phyloP scores from a whole-genome alignment of 2,113 vertebrate genomes.

The Mesitornis unicolor region DNA sequence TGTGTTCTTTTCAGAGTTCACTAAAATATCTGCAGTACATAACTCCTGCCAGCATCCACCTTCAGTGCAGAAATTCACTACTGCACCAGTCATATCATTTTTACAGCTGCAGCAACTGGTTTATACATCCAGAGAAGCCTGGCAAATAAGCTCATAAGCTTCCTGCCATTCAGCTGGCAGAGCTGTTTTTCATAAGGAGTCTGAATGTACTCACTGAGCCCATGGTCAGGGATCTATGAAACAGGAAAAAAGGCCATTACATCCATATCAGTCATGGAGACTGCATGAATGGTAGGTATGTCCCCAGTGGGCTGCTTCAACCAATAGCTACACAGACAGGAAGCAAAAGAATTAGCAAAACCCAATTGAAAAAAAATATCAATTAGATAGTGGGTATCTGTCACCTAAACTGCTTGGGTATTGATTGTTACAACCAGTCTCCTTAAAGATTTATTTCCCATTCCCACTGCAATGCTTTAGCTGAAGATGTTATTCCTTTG shows the following conservation, averaged over 20 bases:
- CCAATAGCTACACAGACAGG: background rate
- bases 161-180: slow-evolving; percentile 19
- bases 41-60: slow-evolving; percentile 31
- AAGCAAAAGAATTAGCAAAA: slow-evolving; percentile 29
- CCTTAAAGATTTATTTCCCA: background rate
- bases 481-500: background rate
- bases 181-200: background rate
- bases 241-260: background rate
- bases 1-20: background rate
- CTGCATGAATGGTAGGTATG: background rate
- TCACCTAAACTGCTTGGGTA: background rate
- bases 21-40: slow-evolving; percentile 49
- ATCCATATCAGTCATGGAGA: background rate
- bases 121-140: background rate
- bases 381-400: background rate
- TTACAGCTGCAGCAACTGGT: slow-evolving; percentile 25
- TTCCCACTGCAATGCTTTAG: background rate
- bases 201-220: background rate
- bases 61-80: slow-evolving; percentile 42
- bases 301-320: background rate
- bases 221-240: background rate
- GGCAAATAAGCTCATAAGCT: background rate
- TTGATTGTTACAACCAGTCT: background rate
- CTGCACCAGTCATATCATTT: slow-evolving; percentile 5
- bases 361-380: background rate